A percentile compares a stretch with the other conserved stretches of the same genome.
Evolutionary conservation across 2,888 invertebrate genomes (phyloP).

Genomic region (Belgica antarctica): DNA sequence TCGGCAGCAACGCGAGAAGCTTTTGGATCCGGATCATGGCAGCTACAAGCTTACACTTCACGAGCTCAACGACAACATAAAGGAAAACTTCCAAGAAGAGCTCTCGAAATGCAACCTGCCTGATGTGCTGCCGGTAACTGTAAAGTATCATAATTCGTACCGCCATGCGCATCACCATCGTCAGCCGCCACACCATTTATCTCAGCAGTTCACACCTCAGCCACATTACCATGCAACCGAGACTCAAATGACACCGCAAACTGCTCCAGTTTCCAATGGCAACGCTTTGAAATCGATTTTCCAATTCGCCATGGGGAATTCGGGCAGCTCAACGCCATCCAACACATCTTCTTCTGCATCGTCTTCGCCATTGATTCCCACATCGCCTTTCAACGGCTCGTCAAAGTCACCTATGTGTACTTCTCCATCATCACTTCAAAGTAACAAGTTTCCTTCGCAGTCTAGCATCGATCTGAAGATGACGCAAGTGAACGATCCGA

Average conservation of each 20-base stretch:
- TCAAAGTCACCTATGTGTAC: conserved; percentile 48
- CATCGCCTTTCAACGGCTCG: conserved; percentile 47
- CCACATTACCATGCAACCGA: conserved; percentile 49
- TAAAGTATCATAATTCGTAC: conserved; percentile 53
- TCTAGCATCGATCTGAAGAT: conserved; percentile 55
- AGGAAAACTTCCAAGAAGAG: conserved; percentile 44
- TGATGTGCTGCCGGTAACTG: conserved; percentile 60
- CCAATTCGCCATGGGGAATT: conserved; percentile 50
- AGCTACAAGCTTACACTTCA: conserved; percentile 73
- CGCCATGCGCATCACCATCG: conserved; percentile 48
- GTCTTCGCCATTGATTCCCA: conserved; percentile 45
- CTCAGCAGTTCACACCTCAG: conserved; percentile 45
- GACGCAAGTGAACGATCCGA: conserved; percentile 51
- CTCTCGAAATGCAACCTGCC: conserved; percentile 55
- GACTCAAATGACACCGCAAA: conserved; percentile 52
- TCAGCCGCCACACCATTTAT: conserved; percentile 13
- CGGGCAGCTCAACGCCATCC: conserved; percentile 47
- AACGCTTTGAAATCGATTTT: conserved; percentile 49
- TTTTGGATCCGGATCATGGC: conserved; percentile 68
- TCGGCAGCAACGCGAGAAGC: conserved; percentile 66
- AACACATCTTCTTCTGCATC: conserved; percentile 45
- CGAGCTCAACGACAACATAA: conserved; percentile 50
- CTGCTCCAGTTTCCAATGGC: conserved; percentile 51
- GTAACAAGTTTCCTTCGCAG: conserved; percentile 51
- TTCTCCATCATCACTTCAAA: conserved; percentile 48